Evolutionary conservation across 2,113 vertebrate species (phyloP).

Genomic region (Elaphurus davidianus): DNA sequence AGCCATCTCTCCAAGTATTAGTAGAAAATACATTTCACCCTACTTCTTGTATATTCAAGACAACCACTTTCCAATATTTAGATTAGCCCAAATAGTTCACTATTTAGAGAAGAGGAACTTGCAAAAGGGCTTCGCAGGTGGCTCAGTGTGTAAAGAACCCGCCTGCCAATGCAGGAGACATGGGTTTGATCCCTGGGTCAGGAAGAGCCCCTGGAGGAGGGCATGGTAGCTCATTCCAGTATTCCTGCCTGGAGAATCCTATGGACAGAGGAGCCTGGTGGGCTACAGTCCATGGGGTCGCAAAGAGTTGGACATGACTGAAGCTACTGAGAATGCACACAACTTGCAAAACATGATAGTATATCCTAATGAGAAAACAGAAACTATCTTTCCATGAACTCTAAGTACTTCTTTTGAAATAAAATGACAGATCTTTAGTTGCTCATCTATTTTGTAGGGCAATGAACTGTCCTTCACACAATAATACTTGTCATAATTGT

Average conservation of each 20-base stretch:
- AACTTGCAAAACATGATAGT: neutral
- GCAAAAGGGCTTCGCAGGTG: neutral
- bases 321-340: neutral
- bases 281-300: neutral
- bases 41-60: neutral
- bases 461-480: neutral
- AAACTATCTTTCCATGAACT: neutral
- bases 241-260: neutral
- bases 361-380: conserved; percentile 11
- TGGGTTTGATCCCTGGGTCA: neutral
- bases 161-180: neutral
- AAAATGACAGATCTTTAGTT: neutral
- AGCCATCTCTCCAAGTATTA: neutral
- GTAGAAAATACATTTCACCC: neutral
- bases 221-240: neutral
- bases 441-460: neutral
- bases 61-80: neutral
- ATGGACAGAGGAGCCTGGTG: neutral
- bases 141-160: neutral
- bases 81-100: neutral
- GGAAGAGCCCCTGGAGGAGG: neutral
- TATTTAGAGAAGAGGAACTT: neutral
- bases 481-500: neutral
- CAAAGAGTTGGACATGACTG: neutral
- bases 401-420: conserved; percentile 7